phyloP scores from a whole-genome alignment of 2,113 vertebrate genomes.

The cattle (Bos taurus) region DNA sequence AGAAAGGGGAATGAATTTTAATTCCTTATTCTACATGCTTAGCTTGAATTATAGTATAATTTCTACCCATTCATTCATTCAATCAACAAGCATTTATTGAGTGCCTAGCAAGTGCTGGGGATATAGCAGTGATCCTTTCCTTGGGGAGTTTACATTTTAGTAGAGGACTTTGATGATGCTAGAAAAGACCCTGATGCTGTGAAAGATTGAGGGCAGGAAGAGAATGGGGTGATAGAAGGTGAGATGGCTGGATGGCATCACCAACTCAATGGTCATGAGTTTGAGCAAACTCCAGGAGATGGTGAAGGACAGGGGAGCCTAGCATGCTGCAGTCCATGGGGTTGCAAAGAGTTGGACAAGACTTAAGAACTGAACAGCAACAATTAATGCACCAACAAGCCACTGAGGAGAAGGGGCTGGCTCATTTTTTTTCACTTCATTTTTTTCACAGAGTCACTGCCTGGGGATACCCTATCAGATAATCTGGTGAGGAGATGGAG shows the following conservation, averaged over 20 bases:
- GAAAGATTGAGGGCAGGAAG: neutral
- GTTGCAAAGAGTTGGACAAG: neutral
- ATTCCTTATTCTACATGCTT: neutral
- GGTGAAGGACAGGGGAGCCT: neutral
- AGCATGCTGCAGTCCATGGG: neutral
- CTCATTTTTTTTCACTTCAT: neutral
- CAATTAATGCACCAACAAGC: neutral
- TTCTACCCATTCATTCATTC: neutral
- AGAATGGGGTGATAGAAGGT: neutral
- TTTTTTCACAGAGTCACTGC: neutral
- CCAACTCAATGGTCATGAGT: neutral
- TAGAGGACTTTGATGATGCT: neutral
- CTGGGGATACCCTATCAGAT: neutral
- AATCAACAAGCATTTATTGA: neutral
- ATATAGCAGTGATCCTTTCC: neutral
- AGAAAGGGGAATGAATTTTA: neutral
- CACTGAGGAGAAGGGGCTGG: neutral
- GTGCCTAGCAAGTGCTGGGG: neutral
- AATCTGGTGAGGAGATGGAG: neutral
- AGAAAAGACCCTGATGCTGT: neutral
- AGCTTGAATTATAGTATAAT: neutral
- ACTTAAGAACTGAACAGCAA: neutral
- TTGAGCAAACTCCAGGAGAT: neutral
- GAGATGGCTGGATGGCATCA: neutral
- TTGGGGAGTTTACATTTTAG: neutral